Percentiles rank a stretch among this genome's conserved stretches.
These are phyloP conservation scores for Cairina moschata DNA, from an alignment of 2,113 vertebrate species.

Conservation along the genomic window DNA sequence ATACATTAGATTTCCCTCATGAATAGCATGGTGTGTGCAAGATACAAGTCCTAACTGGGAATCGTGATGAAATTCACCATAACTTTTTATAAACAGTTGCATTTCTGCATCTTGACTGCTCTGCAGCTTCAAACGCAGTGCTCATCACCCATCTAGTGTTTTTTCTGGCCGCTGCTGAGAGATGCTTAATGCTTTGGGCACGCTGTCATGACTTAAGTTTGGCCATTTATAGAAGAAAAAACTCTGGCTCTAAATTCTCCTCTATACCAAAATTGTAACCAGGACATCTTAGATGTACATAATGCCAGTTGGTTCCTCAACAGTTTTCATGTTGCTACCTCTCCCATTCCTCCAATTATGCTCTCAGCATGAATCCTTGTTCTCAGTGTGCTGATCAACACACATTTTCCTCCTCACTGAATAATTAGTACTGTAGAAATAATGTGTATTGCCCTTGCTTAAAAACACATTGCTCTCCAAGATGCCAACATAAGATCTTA, in stretches of 20 bases:
- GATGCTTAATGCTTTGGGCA: background rate
- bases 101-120: background rate
- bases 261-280: background rate
- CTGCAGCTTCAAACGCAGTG: background rate
- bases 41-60: background rate
- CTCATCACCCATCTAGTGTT: background rate
- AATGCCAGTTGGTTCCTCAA: background rate
- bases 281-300: background rate
- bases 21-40: background rate
- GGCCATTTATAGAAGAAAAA: background rate
- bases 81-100: background rate
- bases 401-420: background rate
- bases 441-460: background rate
- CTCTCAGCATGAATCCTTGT: background rate
- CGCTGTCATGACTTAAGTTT: background rate
- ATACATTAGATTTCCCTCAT: background rate
- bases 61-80: background rate
- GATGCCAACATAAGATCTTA: background rate
- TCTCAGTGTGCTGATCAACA: background rate
- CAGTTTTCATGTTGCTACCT: background rate
- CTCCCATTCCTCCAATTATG: background rate
- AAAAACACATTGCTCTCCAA: background rate
- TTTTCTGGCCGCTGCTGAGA: background rate
- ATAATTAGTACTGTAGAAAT: background rate
- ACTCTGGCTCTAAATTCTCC: background rate